Percentiles rank a stretch among this genome's conserved stretches.
These are phyloP conservation scores for Bombus polaris DNA, from an alignment of 1,140 invertebrate genomes.

Conservation along the genomic window DNA sequence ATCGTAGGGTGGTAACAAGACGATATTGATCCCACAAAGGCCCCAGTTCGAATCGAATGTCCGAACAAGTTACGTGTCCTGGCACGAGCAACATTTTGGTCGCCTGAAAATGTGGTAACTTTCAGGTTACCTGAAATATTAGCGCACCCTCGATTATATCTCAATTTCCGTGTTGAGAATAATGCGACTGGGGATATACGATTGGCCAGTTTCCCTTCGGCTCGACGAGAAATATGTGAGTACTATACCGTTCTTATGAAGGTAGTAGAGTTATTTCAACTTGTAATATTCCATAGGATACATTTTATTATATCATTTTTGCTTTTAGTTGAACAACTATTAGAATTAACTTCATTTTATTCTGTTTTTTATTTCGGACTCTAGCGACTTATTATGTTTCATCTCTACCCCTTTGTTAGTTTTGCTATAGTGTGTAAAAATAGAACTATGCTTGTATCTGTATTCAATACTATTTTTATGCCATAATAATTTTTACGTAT, in stretches of 20 bases:
- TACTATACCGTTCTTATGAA: background rate
- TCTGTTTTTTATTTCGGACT: too few species aligned
- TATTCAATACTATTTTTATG: too few species aligned
- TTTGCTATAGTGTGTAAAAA: too few species aligned
- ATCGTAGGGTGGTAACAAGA: slow-evolving; percentile 36
- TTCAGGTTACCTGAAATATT: background rate
- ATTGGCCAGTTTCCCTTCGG: slow-evolving; percentile 4
- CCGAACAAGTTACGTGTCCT: slow-evolving; percentile 15
- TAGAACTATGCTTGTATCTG: too few species aligned
- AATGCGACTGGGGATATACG: slow-evolving; percentile 30
- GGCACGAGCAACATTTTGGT: background rate
- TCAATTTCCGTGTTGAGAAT: background rate
- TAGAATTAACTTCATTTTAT: too few species aligned
- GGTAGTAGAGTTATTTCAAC: too few species aligned
- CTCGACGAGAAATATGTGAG: slow-evolving; percentile 39
- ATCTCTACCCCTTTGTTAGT: too few species aligned
- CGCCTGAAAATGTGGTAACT: background rate
- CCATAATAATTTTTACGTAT: too few species aligned
- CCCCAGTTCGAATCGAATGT: slow-evolving; percentile 15
- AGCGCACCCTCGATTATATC: background rate
- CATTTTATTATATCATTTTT: too few species aligned
- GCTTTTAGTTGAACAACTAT: too few species aligned
- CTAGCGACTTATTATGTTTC: too few species aligned
- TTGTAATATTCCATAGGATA: too few species aligned
- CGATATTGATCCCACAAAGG: slow-evolving; percentile 59